Percentiles rank a stretch among this genome's conserved stretches.
phyloP scores from a whole-genome alignment of 2,113 vertebrate genomes.

The Cairina moschata region DNA sequence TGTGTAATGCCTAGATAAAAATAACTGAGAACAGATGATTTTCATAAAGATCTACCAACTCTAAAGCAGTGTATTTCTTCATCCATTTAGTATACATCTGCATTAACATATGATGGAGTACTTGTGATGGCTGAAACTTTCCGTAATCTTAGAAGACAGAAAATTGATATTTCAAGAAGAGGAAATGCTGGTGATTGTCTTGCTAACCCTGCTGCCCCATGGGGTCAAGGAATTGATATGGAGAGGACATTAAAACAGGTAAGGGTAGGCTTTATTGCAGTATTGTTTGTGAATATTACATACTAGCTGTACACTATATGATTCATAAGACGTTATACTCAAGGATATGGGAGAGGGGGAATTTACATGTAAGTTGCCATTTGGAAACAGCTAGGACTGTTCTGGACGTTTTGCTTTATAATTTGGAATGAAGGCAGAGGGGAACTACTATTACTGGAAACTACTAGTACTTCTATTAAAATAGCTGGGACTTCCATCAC shows the following conservation, averaged over 20 bases:
- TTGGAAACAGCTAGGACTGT: not conserved
- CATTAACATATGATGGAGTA: constrained; percentile 95
- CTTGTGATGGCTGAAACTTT: constrained; percentile 99
- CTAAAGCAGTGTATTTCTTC: not conserved
- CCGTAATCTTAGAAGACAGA: constrained; percentile 93
- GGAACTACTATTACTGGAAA: not conserved
- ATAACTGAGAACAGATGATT: not conserved
- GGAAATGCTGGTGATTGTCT: constrained; percentile 99
- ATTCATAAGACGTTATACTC: not conserved
- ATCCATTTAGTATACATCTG: constrained; percentile 90
- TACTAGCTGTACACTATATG: not conserved
- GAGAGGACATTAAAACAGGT: constrained; percentile 99
- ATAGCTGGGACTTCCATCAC: not conserved
- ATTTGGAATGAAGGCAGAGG: not conserved
- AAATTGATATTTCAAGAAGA: constrained; percentile 97
- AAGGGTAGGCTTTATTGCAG: not conserved
- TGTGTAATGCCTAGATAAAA: not conserved
- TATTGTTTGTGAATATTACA: not conserved
- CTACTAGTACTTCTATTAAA: not conserved
- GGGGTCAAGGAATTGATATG: constrained; percentile 99
- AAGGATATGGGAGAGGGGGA: not conserved
- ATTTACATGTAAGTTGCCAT: not conserved
- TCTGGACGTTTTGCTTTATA: not conserved
- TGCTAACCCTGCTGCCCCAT: constrained; percentile 96
- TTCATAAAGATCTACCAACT: not conserved